phyloP scores from a whole-genome alignment of 1,140 invertebrate species.

The Ptiloglossa arizonensis region DNA sequence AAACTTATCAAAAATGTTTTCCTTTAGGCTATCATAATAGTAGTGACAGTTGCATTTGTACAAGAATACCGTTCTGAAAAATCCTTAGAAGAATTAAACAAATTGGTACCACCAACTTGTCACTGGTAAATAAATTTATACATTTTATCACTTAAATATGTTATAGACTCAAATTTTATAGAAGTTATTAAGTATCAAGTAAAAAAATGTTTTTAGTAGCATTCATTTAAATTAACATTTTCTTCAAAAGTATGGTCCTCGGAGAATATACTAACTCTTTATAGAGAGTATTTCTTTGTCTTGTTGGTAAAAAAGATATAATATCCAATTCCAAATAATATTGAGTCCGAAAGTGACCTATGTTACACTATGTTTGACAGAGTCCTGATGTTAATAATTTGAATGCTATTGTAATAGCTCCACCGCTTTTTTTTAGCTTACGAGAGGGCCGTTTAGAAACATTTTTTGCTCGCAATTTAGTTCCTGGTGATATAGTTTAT shows the following conservation, averaged over 20 bases:
- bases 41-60: conserved; percentile 99
- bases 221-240: conserved; percentile 45
- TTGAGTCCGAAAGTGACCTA: too few species aligned
- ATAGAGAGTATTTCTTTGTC: conserved; percentile 44
- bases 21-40: conserved; percentile 93
- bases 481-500: conserved; percentile 98
- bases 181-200: background rate
- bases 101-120: conserved; percentile 96
- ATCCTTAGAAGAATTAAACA: conserved; percentile 98
- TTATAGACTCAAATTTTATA: conserved; percentile 8
- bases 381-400: too few species aligned
- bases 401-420: too few species aligned
- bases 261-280: conserved; percentile 48
- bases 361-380: too few species aligned
- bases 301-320: conserved; percentile 52
- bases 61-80: conserved; percentile 99
- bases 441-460: conserved; percentile 93
- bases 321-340: conserved; percentile 46
- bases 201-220: background rate
- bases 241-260: conserved; percentile 46
- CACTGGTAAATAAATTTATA: conserved; percentile 85
- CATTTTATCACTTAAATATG: conserved; percentile 2
- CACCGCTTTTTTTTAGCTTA: conserved; percentile 84
- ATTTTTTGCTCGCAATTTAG: conserved; percentile 96
- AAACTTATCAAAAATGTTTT: conserved; percentile 20